Conservation (phyloP, 2,113 vertebrate genomes). For the Ctenomys sociabilis region DNA sequence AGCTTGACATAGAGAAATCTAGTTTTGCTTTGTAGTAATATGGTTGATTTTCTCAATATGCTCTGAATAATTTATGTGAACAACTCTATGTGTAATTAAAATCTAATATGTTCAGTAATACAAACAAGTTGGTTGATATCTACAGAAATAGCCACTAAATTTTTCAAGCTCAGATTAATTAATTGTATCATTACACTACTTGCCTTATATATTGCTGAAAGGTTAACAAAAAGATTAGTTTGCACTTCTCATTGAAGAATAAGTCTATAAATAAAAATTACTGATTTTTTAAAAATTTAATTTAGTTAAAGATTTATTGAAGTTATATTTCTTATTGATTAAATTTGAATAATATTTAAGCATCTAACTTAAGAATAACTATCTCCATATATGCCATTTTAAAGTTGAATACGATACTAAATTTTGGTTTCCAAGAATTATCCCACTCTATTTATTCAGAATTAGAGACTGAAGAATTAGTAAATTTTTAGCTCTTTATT, state of each 20-base stretch:
- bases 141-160: slow-evolving; percentile 58
- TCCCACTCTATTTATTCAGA: neutral
- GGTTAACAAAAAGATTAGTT: neutral
- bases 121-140: slow-evolving; percentile 6
- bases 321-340: neutral
- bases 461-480: neutral
- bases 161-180: slow-evolving; percentile 60
- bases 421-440: neutral
- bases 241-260: slow-evolving; percentile 23
- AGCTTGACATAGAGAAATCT: neutral
- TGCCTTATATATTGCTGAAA: neutral
- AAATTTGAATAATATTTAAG: slow-evolving; percentile 43
- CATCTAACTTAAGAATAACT: neutral
- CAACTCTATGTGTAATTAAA: slow-evolving; percentile 56
- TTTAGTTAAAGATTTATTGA: slow-evolving; percentile 36
- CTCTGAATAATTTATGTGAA: slow-evolving; percentile 57
- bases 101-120: slow-evolving; percentile 57
- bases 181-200: neutral
- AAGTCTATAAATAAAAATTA: slow-evolving; percentile 32
- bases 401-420: neutral
- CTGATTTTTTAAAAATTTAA: neutral
- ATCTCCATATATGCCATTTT: neutral
- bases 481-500: neutral
- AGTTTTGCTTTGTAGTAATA: slow-evolving; percentile 47
- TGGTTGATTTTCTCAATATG: slow-evolving; percentile 37